Percentiles rank a stretch among this genome's conserved stretches.
These are phyloP conservation scores for Clytia hemisphaerica DNA, from an alignment of 30 jellyfish, hydroid and myxozoan species.

Conservation along the genomic window DNA sequence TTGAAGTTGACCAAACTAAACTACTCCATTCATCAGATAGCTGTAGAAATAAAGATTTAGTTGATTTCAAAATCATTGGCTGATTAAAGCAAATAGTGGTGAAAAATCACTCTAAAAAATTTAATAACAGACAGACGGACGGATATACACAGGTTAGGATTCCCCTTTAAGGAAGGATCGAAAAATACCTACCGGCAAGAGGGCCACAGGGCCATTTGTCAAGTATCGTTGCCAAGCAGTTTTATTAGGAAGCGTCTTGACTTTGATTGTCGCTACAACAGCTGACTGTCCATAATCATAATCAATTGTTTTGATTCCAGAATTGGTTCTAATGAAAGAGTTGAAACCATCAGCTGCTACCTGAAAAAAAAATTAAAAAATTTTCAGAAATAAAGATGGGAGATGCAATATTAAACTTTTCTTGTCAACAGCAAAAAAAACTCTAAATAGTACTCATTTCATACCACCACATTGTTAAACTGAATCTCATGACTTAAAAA, in stretches of 20 bases:
- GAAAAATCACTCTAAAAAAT: not conserved
- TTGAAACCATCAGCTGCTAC: conserved; percentile 92
- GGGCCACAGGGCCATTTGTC: conserved; percentile 94
- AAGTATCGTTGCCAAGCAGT: conserved; percentile 97
- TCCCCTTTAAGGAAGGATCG: not conserved
- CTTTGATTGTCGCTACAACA: conserved; percentile 69
- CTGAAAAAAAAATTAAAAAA: conserved; percentile 7
- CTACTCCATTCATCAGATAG: conserved; percentile 45
- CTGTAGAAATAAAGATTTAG: conserved; percentile 22
- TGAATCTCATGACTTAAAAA: no score
- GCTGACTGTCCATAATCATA: conserved; percentile 80
- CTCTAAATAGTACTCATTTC: no score
- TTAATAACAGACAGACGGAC: not conserved
- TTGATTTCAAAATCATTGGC: not conserved
- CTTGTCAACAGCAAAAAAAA: no score
- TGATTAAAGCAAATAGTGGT: not conserved
- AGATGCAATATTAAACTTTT: no score
- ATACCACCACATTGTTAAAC: no score
- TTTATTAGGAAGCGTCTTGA: no score
- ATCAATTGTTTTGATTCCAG: conserved; percentile 41
- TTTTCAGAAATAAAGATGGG: not conserved
- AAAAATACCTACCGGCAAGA: conserved; percentile 70
- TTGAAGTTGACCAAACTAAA: conserved; percentile 90
- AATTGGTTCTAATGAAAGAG: conserved; percentile 60
- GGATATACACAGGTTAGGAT: not conserved